Percentiles rank a stretch among this genome's conserved stretches.
Conservation (phyloP, 2,888 invertebrate species). For the Xanthia togata region DNA sequence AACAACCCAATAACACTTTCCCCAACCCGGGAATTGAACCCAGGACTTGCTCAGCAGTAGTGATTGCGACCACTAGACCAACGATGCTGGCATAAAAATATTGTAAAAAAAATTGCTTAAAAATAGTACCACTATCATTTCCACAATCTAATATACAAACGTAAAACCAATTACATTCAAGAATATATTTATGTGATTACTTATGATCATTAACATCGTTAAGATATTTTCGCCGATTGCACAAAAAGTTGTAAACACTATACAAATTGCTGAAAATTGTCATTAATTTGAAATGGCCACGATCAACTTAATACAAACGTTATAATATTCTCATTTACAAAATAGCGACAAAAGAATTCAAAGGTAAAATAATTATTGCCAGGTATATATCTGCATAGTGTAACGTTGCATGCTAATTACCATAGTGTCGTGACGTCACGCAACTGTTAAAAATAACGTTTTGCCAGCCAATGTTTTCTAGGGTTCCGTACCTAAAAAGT, state of each 20-base stretch:
- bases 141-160: not conserved
- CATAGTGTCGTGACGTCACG: constrained; percentile 64
- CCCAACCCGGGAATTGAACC: not conserved
- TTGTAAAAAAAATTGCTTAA: not conserved
- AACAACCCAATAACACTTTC: not conserved
- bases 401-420: constrained; percentile 66
- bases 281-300: not conserved
- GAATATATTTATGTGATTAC: not conserved
- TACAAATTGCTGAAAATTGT: not conserved
- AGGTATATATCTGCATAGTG: constrained; percentile 63
- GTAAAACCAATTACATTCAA: not conserved
- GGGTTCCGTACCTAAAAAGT: constrained; percentile 2
- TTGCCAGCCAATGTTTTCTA: constrained; percentile 48
- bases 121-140: not conserved
- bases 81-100: no score
- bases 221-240: not conserved
- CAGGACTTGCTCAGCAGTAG: no score
- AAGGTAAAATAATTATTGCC: constrained; percentile 56
- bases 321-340: constrained; percentile 41
- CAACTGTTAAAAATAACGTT: constrained; percentile 62
- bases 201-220: not conserved
- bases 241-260: not conserved
- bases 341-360: constrained; percentile 44
- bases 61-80: no score
- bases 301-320: not conserved